Conservation (phyloP, 2,888 invertebrate genomes). For the Corythucha ciliata region DNA sequence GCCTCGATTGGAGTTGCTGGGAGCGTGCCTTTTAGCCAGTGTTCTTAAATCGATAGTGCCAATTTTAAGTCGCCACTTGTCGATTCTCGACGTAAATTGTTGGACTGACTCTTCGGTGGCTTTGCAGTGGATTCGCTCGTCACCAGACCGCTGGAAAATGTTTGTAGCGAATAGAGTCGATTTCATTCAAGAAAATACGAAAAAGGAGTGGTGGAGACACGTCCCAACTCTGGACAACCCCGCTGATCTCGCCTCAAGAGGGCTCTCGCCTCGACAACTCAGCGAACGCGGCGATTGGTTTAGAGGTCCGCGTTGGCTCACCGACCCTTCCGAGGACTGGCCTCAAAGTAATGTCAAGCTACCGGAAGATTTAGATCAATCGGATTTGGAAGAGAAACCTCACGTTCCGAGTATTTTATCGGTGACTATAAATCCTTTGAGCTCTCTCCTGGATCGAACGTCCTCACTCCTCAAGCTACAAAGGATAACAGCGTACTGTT, state of each 20-base stretch:
- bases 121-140: conserved; percentile 13
- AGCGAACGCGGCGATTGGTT: conserved; percentile 20
- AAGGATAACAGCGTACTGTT: too few relatives aligned
- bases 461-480: too few relatives aligned
- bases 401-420: background rate
- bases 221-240: conserved; percentile 34
- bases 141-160: conserved; percentile 7
- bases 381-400: background rate
- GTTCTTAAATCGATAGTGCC: too few relatives aligned
- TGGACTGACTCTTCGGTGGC: conserved; percentile 16
- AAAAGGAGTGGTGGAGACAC: conserved; percentile 10
- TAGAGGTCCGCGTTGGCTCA: conserved; percentile 18
- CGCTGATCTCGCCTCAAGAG: conserved; percentile 36
- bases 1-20: too few relatives aligned
- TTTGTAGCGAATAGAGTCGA: conserved; percentile 18
- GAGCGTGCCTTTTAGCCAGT: too few relatives aligned
- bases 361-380: background rate
- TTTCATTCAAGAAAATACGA: background rate
- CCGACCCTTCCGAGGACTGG: background rate
- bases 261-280: conserved; percentile 16
- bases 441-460: too few relatives aligned
- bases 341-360: background rate
- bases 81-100: too few relatives aligned
- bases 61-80: too few relatives aligned
- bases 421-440: too few relatives aligned